phyloP scores from a whole-genome alignment of 2,888 invertebrate genomes.

The Andricus quercusramuli region DNA sequence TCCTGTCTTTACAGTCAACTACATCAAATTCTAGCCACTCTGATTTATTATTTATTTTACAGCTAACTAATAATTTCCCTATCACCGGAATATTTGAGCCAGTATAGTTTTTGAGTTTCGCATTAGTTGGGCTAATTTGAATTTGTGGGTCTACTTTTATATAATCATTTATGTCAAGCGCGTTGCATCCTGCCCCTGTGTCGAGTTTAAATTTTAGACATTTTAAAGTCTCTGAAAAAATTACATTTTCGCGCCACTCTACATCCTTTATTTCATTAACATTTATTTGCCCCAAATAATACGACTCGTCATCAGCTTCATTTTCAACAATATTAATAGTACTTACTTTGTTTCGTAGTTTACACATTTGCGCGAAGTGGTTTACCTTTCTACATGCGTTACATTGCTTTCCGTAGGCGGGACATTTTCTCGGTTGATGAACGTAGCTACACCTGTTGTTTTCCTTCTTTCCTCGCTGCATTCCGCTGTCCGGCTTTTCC shows the following conservation, averaged over 20 bases:
- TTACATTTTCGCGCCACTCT: constrained; percentile 38
- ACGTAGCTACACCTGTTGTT: no score
- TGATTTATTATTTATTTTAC: no score
- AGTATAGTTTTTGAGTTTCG: neutral
- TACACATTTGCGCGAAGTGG: neutral
- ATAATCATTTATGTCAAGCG: neutral
- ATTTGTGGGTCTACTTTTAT: neutral
- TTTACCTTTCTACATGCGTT: neutral
- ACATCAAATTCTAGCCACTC: no score
- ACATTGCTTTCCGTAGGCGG: no score
- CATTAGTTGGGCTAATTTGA: neutral
- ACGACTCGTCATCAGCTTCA: neutral
- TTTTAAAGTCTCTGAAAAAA: constrained; percentile 21
- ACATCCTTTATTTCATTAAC: constrained; percentile 5
- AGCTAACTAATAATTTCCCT: neutral
- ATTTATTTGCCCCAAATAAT: neutral
- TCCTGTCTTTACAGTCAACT: no score
- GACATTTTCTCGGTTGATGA: no score
- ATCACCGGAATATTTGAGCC: constrained; percentile 4
- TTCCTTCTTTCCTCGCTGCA: no score
- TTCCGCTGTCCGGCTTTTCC: no score
- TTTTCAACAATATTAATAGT: neutral
- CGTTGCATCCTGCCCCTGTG: constrained; percentile 38
- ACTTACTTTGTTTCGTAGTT: neutral
- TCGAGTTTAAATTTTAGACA: constrained; percentile 37